Evolutionary conservation across 2,888 invertebrate genomes (phyloP), one percentile per base, ranked within the genome.

Genomic region (Cerastis leucographa): DNA sequence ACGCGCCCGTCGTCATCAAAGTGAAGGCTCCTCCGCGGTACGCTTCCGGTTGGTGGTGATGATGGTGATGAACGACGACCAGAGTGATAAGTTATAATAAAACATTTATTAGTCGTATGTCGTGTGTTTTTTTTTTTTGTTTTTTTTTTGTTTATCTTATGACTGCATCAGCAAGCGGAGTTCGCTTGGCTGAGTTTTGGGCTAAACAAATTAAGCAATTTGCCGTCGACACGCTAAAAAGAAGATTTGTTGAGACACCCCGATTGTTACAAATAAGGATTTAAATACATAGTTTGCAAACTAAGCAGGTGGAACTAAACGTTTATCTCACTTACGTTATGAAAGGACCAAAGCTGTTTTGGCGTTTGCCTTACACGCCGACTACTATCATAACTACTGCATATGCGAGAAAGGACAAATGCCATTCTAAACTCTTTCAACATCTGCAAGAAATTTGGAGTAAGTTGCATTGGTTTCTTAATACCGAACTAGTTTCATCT

Each of bases 41-140:
- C 44, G 74, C 81, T 12, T 82, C 87, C 29, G 87, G 85, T 25
- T 88, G 88, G 88, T 88, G 86, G 75, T 78, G 44, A 74, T 79
- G 79, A 74, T 84, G 85, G 12, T 59, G 17, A 69, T 42, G 64
- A 7, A 74, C 17, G 42, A 59, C 61, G 56, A 66, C 8, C 22
- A 49, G 22, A 64, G 46, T 61, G 22, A 56, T 35, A 61, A 67
- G 44, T 61, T 72, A 74, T 65, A 68, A 54, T 70, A 66, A 56
- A 80, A 67, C 8, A 42, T 56, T 56, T 54, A n/a, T 14, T 35
- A 68, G 71, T 49, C 22, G 9, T n/a, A 12, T 7, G 5, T n/a
- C n/a, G n/a, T 49, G 25, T 70, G 40, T 73, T 66, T 81, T 35
- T n/a, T n/a, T n/a, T n/a, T n/a, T n/a, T n/a, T n/a, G n/a, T n/a